Conservation (phyloP, 1,140 invertebrate species). For the Trachymyrmex cornetzi region DNA sequence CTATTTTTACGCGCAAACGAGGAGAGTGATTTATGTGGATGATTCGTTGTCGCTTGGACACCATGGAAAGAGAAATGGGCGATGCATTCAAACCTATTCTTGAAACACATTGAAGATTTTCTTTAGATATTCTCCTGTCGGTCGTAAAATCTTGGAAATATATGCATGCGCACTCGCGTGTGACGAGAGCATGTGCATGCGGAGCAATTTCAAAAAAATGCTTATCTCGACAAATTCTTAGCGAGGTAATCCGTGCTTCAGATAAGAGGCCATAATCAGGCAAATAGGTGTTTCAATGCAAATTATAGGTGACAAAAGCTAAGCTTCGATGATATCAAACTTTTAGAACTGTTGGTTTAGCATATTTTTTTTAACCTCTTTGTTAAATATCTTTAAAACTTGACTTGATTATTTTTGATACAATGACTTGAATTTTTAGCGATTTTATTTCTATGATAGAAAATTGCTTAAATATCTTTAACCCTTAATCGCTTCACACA, state of each 20-base stretch:
- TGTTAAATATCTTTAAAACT: not conserved
- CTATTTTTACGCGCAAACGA: slow-evolving; percentile 32
- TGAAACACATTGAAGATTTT: slow-evolving; percentile 22
- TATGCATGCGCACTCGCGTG: not conserved
- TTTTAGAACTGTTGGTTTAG: not conserved
- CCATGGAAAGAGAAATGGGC: not conserved
- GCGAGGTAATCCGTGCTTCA: slow-evolving; percentile 4
- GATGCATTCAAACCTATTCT: not conserved
- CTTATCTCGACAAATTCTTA: slow-evolving; percentile 34
- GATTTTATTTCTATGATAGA: not conserved
- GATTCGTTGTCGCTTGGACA: not conserved
- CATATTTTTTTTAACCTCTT: slow-evolving; percentile 4
- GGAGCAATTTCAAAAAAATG: not conserved
- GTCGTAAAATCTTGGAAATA: not conserved
- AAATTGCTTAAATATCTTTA: not conserved
- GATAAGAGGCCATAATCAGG: slow-evolving; percentile 26
- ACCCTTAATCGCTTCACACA: no score
- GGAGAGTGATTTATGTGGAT: not conserved
- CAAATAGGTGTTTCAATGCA: slow-evolving; percentile 33
- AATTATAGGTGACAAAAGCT: slow-evolving; percentile 25
- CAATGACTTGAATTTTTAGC: not conserved
- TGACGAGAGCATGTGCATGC: not conserved
- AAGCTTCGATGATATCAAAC: not conserved
- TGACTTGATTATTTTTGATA: not conserved
- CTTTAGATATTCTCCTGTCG: not conserved